Conservation (phyloP, 1,140 invertebrate species). For the Trachymyrmex septentrionalis region DNA sequence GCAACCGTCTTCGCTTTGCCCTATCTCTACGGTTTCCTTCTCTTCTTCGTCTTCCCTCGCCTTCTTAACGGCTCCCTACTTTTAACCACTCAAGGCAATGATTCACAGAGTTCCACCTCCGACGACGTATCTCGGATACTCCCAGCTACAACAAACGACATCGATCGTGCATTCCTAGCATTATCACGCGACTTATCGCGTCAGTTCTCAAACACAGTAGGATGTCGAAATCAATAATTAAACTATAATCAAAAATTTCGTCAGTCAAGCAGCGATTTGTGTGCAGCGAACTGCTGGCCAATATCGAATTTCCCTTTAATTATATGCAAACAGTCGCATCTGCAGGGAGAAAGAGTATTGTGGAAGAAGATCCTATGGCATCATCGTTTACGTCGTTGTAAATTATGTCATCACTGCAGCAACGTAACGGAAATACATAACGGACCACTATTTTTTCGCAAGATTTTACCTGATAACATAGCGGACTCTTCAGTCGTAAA, state of each 20-base stretch:
- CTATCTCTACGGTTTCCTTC: constrained; percentile 23
- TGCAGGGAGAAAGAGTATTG: not conserved
- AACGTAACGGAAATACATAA: constrained; percentile 25
- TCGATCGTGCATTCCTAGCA: constrained; percentile 25
- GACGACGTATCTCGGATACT: constrained; percentile 10
- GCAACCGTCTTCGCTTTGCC: constrained; percentile 6
- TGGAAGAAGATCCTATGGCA: not conserved
- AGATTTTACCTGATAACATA: constrained; percentile 27
- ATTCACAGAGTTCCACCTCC: constrained; percentile 50
- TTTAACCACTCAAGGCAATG: constrained; percentile 67
- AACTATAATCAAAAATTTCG: not conserved
- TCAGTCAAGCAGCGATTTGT: not conserved
- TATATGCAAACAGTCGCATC: not conserved
- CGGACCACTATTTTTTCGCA: not conserved
- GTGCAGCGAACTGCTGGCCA: not conserved
- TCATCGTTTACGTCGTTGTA: constrained; percentile 8
- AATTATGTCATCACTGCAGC: not conserved
- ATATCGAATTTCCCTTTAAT: constrained; percentile 6
- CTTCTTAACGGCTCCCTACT: constrained; percentile 52
- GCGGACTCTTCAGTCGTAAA: not conserved
- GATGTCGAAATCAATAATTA: not conserved
- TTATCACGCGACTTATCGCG: constrained; percentile 1
- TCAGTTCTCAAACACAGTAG: not conserved
- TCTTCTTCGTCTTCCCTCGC: constrained; percentile 25
- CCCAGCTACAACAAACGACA: not conserved